Base-by-base conservation (phyloP, 2,888 invertebrate species). In the Bursaphelenchus okinawaensis region DNA sequence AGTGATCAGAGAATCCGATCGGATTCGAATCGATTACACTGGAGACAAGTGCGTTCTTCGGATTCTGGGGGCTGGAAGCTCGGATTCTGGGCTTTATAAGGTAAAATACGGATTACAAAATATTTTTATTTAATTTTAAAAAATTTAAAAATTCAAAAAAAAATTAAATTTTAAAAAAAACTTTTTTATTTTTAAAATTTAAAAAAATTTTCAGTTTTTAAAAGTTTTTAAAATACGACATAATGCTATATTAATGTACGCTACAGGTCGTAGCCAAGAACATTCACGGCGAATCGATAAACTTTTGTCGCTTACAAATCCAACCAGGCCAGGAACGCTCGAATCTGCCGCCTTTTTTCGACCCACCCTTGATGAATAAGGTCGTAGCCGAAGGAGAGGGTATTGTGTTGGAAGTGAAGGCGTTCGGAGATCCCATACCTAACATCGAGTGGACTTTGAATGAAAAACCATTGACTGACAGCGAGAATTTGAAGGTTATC, bases 1-100 rank as follows among this genome's bases (percentile, higher is more conserved):
- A 63, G 90, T 90, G 0, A 89, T 92, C 0, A 90, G 90, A 82
- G 91, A 91, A 83, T 90, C 91, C 0, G 87, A 89, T 31, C 90
- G 91, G 80, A 89, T 91, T 73, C 89, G 90, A 80, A 84, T 92
- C 28, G 85, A 90, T 4, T 91, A 91, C 69, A 57, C 66, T 8
- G 80, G 91, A 16, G 91, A 92, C 84, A 82, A 83, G 29, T 85
- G 85, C 72, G 86, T 87, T 26, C 84, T 91, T 64, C 87, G 88
- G 75, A 85, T 92, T 51, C 60, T 66, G 19, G 65, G 68, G 8
- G 72, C 73, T 9, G 28, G 23, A 6, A 29, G 66, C 20, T 20
- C 59, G 4, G 80, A 80, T 58, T 61, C 73, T 29, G 79, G 78
- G 22, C 65, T 75, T 9, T 80, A 80, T 65, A 78, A 76, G 52